Base-by-base conservation (phyloP, 2,888 invertebrate genomes). In the Ferdinandea cuprea region DNA sequence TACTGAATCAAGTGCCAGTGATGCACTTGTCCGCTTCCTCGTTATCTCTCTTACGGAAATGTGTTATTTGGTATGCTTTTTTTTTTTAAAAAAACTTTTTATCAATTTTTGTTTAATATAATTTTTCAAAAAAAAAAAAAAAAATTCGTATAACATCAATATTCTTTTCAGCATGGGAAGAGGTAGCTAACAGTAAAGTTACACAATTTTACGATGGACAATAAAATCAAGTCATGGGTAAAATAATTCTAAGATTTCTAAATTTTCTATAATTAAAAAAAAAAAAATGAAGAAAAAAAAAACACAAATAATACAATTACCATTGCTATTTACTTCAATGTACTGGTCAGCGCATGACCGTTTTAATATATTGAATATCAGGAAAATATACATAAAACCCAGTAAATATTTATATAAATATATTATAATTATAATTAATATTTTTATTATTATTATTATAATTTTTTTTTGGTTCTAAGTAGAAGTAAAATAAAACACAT, bases 151-250 rank as follows among this genome's bases (percentile, higher is more conserved):
- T 7, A 6, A 40, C 44, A n/a, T 59, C 19, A 11, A 17, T 9
- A 86, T 80, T 86, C 86, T 85, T 92, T 92, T 58, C 92, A 96
- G 95, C 95, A 71, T 96, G 95, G 95, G 94, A 95, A 87, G 95
- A 95, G 88, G 92, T 94, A 87, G 92, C 93, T 54, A 92, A 92
- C 85, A 92, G 92, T 85, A 92, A 92, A 87, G 91, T 92, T 88
- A 92, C 93, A 81, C 91, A 92, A 88, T 93, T 92, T 91, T 94
- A 93, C 88, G 92, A 91, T 88, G 93, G 93, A 88, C 92, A 92
- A 88, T 89, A 89, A 88, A 87, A 83, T 61, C 77, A 42, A 78
- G 83, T 72, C 78, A 77, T 50, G 56, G 63, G 61, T 81, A 72
- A 78, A 50, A 30, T 72, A 78, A 32, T 78, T 83, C 52, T 73